Base-by-base conservation (phyloP, 2,113 vertebrate genomes). In the Rhinogobius similis region DNA sequence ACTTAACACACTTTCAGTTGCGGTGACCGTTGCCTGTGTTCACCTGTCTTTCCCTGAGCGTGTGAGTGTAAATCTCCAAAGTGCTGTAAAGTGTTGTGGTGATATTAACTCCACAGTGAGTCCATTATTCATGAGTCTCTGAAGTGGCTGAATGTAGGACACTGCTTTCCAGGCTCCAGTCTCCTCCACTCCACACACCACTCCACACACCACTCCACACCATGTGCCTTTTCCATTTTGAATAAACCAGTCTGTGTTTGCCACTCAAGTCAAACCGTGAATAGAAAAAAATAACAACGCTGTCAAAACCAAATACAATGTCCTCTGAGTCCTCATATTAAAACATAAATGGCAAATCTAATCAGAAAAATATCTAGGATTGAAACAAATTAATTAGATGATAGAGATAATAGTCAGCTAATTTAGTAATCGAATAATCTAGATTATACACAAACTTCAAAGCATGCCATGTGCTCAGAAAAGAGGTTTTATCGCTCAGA, bases 81-180 rank as follows among this genome's bases (percentile, higher is more conserved):
- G 55, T 58, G 55, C 26, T 58, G 14, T 29, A 6, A 58, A 58
- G 55, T 29, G 55, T 58, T 58, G 24, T 27, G 55, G 24, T 29
- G 26, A 58, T 58, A 58, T 58, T 58, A 58, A 58, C 26, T 20
- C 14, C 14, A 58, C 23, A 29, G 55, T 29, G 55, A 29, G 24
- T 58, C 55, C 55, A 58, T 58, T 58, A 58, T 58, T 58, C 55
- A 58, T 58, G 55, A 58, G 24, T 18, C 55, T 58, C 55, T 58
- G 55, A 58, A 58, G 55, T 58, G 55, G 26, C 26, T 58, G 55
- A 58, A 58, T 58, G 55, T 58, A 58, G 55, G 55, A 58, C 55
- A 58, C 55, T 58, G 55, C 26, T 58, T 58, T 58, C 55, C 55
- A 58, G 55, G 55, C 55, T 58, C 55, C 0, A 18, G 55, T 29